Conservation (phyloP, 2,797 vertebrate genomes). For the Cyclopterus lumpus region DNA sequence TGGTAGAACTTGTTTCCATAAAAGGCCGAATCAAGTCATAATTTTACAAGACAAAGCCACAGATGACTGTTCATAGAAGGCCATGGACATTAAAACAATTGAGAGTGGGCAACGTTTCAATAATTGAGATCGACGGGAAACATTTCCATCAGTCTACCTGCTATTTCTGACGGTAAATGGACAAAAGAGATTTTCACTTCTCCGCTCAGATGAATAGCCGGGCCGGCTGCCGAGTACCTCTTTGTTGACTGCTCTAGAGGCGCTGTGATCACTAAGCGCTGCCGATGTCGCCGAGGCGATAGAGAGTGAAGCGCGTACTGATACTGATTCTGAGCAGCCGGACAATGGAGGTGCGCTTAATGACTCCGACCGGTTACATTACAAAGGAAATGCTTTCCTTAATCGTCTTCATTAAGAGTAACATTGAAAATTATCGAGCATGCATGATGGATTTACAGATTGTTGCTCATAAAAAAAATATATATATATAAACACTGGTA, state of each 20-base stretch:
- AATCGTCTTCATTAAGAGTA: background rate
- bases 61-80: background rate
- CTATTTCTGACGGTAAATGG: background rate
- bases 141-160: slow-evolving; percentile 9
- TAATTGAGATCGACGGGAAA: background rate
- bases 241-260: slow-evolving; percentile 35
- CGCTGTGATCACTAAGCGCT: slow-evolving; percentile 41
- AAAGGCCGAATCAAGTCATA: no score
- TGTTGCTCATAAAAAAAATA: background rate
- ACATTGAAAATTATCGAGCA: background rate
- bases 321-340: slow-evolving; percentile 18
- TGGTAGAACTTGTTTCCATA: no score
- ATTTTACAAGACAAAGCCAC: no score
- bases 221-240: slow-evolving; percentile 15
- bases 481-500: background rate
- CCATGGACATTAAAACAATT: background rate
- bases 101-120: background rate
- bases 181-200: slow-evolving; percentile 5
- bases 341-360: background rate
- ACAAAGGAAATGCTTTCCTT: background rate
- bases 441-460: background rate
- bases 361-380: background rate
- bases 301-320: slow-evolving; percentile 7
- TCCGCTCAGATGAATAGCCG: no score
- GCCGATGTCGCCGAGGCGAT: background rate